Evolutionary conservation across 2,113 vertebrate genomes (phyloP).

Genomic region (Ailurus styani): DNA sequence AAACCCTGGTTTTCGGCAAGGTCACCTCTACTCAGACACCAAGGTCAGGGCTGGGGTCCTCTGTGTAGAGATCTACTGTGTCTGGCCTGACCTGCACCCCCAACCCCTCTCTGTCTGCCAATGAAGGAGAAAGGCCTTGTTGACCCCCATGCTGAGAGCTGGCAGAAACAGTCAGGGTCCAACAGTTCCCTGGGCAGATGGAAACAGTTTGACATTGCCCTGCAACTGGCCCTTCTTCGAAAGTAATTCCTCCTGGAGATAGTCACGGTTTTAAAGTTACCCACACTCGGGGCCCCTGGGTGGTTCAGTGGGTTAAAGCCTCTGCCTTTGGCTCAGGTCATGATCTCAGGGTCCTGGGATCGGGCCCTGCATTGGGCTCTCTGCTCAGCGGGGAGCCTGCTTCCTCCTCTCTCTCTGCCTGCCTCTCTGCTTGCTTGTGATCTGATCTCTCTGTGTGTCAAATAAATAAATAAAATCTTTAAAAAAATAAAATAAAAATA

Average conservation of each 20-base stretch:
- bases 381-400: too few species aligned
- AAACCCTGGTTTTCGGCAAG: not conserved
- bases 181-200: not conserved
- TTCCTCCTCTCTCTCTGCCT: too few species aligned
- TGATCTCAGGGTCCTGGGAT: too few species aligned
- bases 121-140: not conserved
- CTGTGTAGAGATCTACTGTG: not conserved
- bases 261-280: constrained; percentile 37
- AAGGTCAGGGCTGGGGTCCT: not conserved
- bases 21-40: not conserved
- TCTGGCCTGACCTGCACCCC: not conserved
- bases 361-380: too few species aligned
- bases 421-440: too few species aligned
- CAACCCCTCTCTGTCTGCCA: not conserved
- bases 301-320: too few species aligned
- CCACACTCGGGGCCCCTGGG: too few species aligned
- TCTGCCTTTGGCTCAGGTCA: too few species aligned
- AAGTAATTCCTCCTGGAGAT: not conserved
- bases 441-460: too few species aligned
- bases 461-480: too few species aligned
- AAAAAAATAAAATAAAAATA: too few species aligned
- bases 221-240: constrained; percentile 20
- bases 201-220: constrained; percentile 12
- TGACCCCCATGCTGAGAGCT: not conserved
- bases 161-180: not conserved